Evolutionary conservation across 2,888 invertebrate species (phyloP), one percentile per base, ranked within the genome.

Genomic region (Eilema caniola): DNA sequence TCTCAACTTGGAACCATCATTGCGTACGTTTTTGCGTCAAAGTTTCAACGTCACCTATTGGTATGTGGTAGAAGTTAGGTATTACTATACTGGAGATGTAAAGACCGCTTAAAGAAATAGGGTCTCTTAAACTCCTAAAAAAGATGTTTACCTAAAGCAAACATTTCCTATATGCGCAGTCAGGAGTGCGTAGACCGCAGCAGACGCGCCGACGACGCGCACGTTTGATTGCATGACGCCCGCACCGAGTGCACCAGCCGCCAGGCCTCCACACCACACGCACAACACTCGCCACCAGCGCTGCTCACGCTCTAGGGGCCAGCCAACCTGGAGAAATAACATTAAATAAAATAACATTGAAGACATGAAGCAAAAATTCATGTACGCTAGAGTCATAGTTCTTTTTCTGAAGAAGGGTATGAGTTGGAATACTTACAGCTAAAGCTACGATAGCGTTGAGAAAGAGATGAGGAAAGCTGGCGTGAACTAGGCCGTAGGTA

Each of bases 151-250:
- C 95, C 93, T 91, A 4, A 98, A 94, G 86, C 97, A 95, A 77
- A 98, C 96, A 92, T 99, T 98, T 66, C 98, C 97, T 70, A 98
- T 94, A 90, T 99, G 98, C 75, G 98, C 98, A 66, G 98, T 97
- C 74, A 99, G 96, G 78, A 99, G 93, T 31, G 98, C 98, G 90
- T 98, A 99, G 69, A 98, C 98, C 11, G 98, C 99, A 1, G 98
- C 98, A 0, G 98, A 98, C 56, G 98, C 98, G 25, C 99, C 99
- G 64, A 98, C 97, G 81, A 99, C 96, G 84, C 97, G 96, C 73
- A 97, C 97, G 73, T 95, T 94, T 33, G 97, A 97, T 89, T 98
- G 97, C 85, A 98, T 95, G 70, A 97, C 96, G 33, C 97, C 97
- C 1, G 97, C 97, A 62, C 97, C 97, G 74, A 98, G 92, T 47